phyloP scores from a whole-genome alignment of 2,113 vertebrate genomes.

The Alethe castanea region DNA sequence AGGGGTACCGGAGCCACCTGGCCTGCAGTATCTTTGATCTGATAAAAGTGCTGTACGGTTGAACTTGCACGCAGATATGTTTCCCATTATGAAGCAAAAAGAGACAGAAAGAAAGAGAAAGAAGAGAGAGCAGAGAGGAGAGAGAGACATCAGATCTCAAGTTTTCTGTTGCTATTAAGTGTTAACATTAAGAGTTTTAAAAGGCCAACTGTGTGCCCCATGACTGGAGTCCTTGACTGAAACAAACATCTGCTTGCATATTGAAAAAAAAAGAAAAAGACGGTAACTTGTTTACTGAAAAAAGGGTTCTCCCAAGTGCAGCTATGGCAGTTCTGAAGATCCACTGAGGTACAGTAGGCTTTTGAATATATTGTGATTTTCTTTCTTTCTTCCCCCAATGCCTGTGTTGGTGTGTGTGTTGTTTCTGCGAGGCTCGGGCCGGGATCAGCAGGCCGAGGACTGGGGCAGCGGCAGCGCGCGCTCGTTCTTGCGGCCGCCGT shows the following conservation, averaged over 20 bases:
- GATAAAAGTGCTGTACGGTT: constrained; percentile 81
- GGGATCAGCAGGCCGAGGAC: constrained; percentile 97
- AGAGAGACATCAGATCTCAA: constrained; percentile 67
- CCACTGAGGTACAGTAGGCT: constrained; percentile 88
- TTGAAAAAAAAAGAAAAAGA: constrained; percentile 59
- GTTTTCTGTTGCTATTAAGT: constrained; percentile 75
- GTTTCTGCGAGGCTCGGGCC: background rate
- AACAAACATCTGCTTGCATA: constrained; percentile 80
- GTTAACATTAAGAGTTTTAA: constrained; percentile 74
- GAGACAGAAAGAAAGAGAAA: constrained; percentile 10
- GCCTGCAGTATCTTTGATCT: constrained; percentile 54
- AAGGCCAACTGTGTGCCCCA: constrained; percentile 75
- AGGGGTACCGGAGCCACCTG: constrained; percentile 20
- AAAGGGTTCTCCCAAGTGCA: constrained; percentile 76
- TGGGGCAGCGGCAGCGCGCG: constrained; percentile 93
- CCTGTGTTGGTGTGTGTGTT: background rate
- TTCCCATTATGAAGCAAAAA: constrained; percentile 73
- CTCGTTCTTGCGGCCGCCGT: constrained; percentile 94
- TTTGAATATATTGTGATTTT: constrained; percentile 70
- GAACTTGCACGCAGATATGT: constrained; percentile 83
- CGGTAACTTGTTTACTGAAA: constrained; percentile 72
- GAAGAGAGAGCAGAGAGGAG: background rate
- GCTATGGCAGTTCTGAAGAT: constrained; percentile 79
- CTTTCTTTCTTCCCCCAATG: constrained; percentile 44
- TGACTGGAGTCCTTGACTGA: constrained; percentile 69